Evolutionary conservation across 2,113 vertebrate genomes (phyloP), one percentile per base, ranked within the genome.

Genomic region (Phocoena phocoena): DNA sequence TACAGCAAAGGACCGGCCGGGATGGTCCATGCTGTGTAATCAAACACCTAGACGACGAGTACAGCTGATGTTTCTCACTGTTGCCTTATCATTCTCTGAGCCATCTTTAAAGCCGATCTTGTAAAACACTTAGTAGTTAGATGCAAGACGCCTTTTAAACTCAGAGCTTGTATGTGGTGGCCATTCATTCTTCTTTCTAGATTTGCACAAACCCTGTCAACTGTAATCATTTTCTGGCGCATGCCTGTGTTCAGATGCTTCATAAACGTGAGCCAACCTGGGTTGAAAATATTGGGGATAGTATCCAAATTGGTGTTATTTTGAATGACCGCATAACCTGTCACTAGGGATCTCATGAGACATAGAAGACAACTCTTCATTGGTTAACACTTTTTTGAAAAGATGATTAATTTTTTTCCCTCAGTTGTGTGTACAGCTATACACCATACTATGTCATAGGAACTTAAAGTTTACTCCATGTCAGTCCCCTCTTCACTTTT

Each of bases 51-150:
- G 47, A 81, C 55, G 83, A 96, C 93, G 90, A 92, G 80, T 77
- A 92, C 83, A 97, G 92, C 90, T 79, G 77, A 92, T 53, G 74
- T 92, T 95, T 97, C 90, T 97, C 97, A 97, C 94, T 95, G 95
- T 97, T 98, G 98, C 98, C 98, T 98, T 98, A 98, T 68, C 95
- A 67, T 96, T 95, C 88, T 97, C 96, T 96, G 97, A 97, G 98
- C 98, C 97, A 97, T 97, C 96, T 81, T 88, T 77, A 76, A 95
- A 90, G 79, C 88, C n/a, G 38, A 93, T 95, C 94, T 88, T 96
- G 65, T 93, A 76, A 86, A 88, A 94, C 47, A 55, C 38, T 62
- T 62, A 71, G 67, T 88, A 96, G 53, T 74, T 89, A 96, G 88
- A 93, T 92, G 74, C 92, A 96, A 97, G 87, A 86, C 96, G 84